These are phyloP conservation scores for Caradrina clavipalpis DNA, from an alignment of 2,888 invertebrate genomes.

Conservation along the genomic window DNA sequence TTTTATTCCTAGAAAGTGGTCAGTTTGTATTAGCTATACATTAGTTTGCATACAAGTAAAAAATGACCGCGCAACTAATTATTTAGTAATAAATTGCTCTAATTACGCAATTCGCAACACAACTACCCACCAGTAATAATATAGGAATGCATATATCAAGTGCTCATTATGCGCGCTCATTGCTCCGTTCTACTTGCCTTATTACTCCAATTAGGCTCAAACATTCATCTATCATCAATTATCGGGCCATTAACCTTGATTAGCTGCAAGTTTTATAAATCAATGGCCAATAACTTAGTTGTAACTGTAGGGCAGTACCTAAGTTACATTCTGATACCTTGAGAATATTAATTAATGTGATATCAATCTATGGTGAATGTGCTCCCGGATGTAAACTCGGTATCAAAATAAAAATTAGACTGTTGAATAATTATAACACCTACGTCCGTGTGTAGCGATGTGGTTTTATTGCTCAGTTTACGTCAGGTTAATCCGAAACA, in stretches of 20 bases:
- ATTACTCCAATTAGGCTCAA: constrained; percentile 56
- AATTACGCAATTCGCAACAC: constrained; percentile 42
- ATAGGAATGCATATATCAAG: constrained; percentile 45
- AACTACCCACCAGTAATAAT: constrained; percentile 28
- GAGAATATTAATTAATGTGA: constrained; percentile 53
- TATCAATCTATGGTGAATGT: constrained; percentile 55
- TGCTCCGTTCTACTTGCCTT: constrained; percentile 52
- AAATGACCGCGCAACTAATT: constrained; percentile 9
- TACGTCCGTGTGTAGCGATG: constrained; percentile 39
- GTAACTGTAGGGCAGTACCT: constrained; percentile 42
- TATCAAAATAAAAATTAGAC: constrained; percentile 63
- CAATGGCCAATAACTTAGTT: constrained; percentile 47
- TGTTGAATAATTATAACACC: constrained; percentile 62
- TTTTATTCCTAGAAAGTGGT: constrained; percentile 2
- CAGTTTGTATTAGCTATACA: background rate
- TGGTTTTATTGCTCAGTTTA: constrained; percentile 61
- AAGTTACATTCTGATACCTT: constrained; percentile 48
- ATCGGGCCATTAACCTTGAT: constrained; percentile 61
- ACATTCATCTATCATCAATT: constrained; percentile 56
- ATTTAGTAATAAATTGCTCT: constrained; percentile 40
- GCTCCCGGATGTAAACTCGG: constrained; percentile 59
- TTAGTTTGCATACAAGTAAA: background rate
- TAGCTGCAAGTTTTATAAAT: constrained; percentile 58
- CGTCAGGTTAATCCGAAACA: constrained; percentile 56
- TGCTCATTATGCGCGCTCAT: constrained; percentile 55